These are phyloP conservation scores for Protophormia terraenovae DNA, from an alignment of 2,888 invertebrate species.

Conservation along the genomic window DNA sequence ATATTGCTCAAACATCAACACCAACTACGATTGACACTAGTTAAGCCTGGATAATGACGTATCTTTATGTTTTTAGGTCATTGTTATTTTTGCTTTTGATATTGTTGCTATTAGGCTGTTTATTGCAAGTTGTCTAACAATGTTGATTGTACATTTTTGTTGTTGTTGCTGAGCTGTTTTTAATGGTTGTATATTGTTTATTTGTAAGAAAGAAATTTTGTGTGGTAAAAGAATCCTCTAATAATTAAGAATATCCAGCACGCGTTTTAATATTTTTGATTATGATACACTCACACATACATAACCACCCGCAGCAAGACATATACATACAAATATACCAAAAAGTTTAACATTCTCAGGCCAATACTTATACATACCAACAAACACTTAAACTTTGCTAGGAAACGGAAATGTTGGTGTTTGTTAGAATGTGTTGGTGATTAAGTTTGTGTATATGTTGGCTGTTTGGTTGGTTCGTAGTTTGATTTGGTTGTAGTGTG, in stretches of 20 bases:
- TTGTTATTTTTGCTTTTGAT: background rate
- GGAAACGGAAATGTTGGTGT: slow-evolving; percentile 52
- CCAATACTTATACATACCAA: background rate
- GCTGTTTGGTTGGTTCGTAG: background rate
- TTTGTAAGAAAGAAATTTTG: background rate
- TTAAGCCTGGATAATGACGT: background rate
- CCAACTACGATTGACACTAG: background rate
- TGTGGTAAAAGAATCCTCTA: slow-evolving; percentile 12
- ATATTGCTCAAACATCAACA: background rate
- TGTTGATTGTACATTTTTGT: slow-evolving; percentile 14
- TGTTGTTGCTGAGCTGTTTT: background rate
- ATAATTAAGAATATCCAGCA: slow-evolving; percentile 34
- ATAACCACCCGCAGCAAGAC: background rate
- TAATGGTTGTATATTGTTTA: background rate
- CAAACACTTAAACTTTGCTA: slow-evolving; percentile 30
- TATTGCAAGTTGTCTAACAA: background rate
- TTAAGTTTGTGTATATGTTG: background rate
- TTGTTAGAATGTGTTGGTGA: background rate
- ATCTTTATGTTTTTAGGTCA: background rate
- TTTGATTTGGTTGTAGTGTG: background rate
- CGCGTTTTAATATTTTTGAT: slow-evolving; percentile 16
- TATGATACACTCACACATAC: background rate
- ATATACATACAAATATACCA: background rate
- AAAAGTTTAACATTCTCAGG: background rate
- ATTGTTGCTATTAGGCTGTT: background rate